Evolutionary conservation across 1,140 invertebrate species (phyloP).

Genomic region (Dinoponera quadriceps): DNA sequence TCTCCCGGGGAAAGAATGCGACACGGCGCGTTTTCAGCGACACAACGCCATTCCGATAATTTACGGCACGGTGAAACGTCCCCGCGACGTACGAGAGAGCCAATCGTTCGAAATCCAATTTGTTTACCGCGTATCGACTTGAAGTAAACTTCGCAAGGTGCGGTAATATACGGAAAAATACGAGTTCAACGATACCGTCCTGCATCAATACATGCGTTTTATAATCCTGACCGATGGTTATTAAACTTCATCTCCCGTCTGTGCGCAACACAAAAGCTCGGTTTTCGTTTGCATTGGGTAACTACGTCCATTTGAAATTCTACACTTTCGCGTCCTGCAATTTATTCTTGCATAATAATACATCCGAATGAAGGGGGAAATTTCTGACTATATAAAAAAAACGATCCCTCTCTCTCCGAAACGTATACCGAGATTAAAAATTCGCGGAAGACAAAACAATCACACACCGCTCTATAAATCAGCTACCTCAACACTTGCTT

Average conservation of each 20-base stretch:
- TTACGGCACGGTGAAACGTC: neutral
- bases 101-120: constrained; percentile 24
- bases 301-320: constrained; percentile 57
- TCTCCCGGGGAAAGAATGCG: neutral
- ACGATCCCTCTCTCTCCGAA: neutral
- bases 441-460: constrained; percentile 22
- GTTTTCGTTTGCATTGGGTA: constrained; percentile 42
- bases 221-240: constrained; percentile 45
- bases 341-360: constrained; percentile 59
- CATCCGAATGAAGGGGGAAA: constrained; percentile 41
- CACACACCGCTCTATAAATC: constrained; percentile 16
- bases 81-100: neutral
- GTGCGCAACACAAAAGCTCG: constrained; percentile 39
- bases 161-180: neutral
- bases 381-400: constrained; percentile 38
- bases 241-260: constrained; percentile 45
- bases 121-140: constrained; percentile 14
- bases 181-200: neutral
- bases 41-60: neutral
- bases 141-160: neutral
- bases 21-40: neutral
- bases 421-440: constrained; percentile 36
- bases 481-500: neutral
- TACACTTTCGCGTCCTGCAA: constrained; percentile 42
- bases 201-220: constrained; percentile 22